Base-by-base conservation (phyloP, 1,140 invertebrate species). In the Euwallacea similis region DNA sequence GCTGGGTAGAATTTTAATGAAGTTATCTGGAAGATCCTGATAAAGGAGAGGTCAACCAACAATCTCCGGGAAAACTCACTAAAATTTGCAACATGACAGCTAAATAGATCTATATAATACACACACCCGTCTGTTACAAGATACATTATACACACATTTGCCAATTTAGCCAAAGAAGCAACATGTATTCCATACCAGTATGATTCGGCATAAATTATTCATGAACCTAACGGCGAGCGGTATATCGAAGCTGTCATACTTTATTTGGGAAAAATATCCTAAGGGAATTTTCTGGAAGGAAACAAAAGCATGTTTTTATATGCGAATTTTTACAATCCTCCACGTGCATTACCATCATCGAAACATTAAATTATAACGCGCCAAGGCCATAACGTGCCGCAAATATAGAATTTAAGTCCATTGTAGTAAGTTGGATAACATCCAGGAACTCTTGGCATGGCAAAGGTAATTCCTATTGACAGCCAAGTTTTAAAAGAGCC, bases 181-280 rank as follows among this genome's bases (percentile, higher is more conserved):
- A 72, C 70, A 66, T 64, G 70, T 72, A 72, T 72, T 54, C 55
- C 42, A 60, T 72, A 53, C 47, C 46, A 10, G 70, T 72, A 72
- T 72, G 70, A 72, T 66, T 66, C 64, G 55, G 7, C 42, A 44
- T 72, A 41, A 72, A 72, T 72, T 60, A 72, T 72, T 72, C 70
- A 72, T 72, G 55, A 66, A 66, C 16, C 47, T 63, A 54, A 53
- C 70, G 56, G 46, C 63, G 54, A 15, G 63, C 59, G 66, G n/a
- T 67, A 72, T 66, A 72, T 66, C 58, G 61, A 66, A 33, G 11
- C 64, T 61, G 63, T 66, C 64, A 72, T 58, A 67, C 64, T 66
- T 72, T 66, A 72, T 72, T 72, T 72, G 60, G 61, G 47, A 43
- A 59, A 58, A 66, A 47, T 66, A 72, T 66, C 66, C 61, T 43